Evolutionary conservation across 2,113 vertebrate genomes (phyloP), one percentile per base, ranked within the genome.

Genomic region (Larimichthys crocea): DNA sequence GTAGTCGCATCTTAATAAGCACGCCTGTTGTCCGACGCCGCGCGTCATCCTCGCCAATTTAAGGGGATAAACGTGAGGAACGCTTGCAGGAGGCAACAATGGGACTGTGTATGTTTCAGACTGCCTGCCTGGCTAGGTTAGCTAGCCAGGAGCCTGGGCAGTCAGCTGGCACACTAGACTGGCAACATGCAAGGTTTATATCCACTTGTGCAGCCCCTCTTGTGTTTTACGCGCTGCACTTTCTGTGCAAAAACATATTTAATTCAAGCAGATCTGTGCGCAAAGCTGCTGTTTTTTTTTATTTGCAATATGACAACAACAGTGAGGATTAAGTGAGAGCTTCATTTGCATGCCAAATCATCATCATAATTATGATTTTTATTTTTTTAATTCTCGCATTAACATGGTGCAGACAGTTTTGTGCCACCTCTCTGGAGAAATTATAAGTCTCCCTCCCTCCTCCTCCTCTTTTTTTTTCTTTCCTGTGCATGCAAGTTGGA

Each of bases 71-170:
- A 91, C 86, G 50, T 60, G 17, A 74, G 74, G 57, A 70, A 78
- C 86, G 90, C 87, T 85, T 52, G 87, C 35, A 85, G 80, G 52
- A 86, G 93, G 93, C 94, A 96, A 96, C 95, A 96, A 96, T 95
- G 95, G 94, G 92, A 91, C 79, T 91, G 86, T 86, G 86, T 89
- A 79, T 86, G 80, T 90, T 91, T 86, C 72, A 89, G 81, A 73
- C 86, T 86, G 87, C 49, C 79, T 83, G 86, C 49, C 79, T 83
- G 86, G 92, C 90, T 92, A 92, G 87, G 89, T 91, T 87, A 91
- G 91, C 89, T 91, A 92, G 87, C 88, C 80, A 46, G 87, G 68
- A 91, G 90, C 85, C 88, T 79, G 76, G 80, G 61, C 82, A 89
- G 91, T 90, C 92, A 91, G 90, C 88, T 91, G 91, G 88, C 86